Conservation (phyloP, 2,888 invertebrate genomes). For the Acronicta leporina region DNA sequence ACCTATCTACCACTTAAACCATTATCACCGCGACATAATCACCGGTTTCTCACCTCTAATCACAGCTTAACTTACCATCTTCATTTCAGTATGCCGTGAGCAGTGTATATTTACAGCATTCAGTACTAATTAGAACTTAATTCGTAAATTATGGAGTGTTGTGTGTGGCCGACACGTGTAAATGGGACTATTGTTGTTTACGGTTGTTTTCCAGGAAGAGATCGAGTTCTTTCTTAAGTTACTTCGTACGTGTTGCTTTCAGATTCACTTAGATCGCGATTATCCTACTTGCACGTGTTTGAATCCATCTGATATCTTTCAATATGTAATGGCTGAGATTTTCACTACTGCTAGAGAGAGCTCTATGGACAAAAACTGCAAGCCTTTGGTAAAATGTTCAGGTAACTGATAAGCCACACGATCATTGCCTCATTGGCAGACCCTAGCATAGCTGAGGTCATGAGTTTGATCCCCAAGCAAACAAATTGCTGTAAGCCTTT, state of each 20-base stretch:
- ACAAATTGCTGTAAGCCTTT: too few relatives aligned
- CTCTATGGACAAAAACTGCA: too few relatives aligned
- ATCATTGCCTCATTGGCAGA: too few relatives aligned
- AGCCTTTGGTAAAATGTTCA: too few relatives aligned
- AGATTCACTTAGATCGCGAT: neutral
- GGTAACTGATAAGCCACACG: too few relatives aligned
- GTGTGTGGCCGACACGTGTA: slow-evolving; percentile 27
- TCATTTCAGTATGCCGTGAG: neutral
- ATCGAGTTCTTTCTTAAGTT: neutral
- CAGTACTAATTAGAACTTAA: slow-evolving; percentile 13
- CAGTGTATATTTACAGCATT: neutral
- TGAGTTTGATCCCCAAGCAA: too few relatives aligned
- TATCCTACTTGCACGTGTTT: too few relatives aligned
- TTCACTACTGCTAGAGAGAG: too few relatives aligned
- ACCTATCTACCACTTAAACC: neutral
- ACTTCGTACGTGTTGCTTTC: neutral
- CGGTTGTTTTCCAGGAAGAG: slow-evolving; percentile 21
- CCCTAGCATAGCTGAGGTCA: too few relatives aligned
- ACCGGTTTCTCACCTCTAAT: neutral
- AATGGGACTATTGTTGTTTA: slow-evolving; percentile 10
- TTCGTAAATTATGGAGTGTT: slow-evolving; percentile 13
- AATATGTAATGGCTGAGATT: too few relatives aligned
- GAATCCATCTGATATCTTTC: too few relatives aligned
- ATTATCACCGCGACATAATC: slow-evolving; percentile 3
- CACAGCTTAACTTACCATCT: neutral